Conservation (phyloP, 2,113 vertebrate genomes). For the Clarias macrocephalus region DNA sequence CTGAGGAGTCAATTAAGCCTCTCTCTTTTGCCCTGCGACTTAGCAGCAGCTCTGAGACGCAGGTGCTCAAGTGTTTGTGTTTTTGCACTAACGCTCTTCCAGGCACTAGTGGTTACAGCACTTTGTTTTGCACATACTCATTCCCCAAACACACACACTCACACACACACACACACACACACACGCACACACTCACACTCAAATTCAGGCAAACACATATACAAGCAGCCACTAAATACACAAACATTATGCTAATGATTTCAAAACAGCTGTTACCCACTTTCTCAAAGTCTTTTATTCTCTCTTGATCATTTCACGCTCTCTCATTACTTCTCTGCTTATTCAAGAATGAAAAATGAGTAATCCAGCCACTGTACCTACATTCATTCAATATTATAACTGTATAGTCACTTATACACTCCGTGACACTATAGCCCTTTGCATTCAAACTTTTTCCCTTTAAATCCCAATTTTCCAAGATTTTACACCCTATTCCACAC, state of each 20-base stretch:
- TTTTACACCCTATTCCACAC: neutral
- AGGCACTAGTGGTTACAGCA: slow-evolving; percentile 72
- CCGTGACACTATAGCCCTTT: neutral
- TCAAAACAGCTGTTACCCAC: slow-evolving; percentile 70
- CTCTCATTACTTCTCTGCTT: slow-evolving; percentile 13
- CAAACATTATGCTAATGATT: slow-evolving; percentile 72
- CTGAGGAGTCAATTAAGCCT: slow-evolving; percentile 51
- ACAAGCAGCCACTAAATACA: slow-evolving; percentile 39
- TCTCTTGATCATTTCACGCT: slow-evolving; percentile 15
- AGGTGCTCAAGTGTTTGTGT: slow-evolving; percentile 74
- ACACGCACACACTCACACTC: too few relatives aligned
- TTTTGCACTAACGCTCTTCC: slow-evolving; percentile 71
- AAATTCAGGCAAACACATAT: neutral
- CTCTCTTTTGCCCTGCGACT: slow-evolving; percentile 55
- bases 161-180: neutral
- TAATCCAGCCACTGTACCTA: slow-evolving; percentile 15
- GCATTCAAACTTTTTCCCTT: neutral
- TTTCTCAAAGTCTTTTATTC: slow-evolving; percentile 37
- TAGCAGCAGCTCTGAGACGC: slow-evolving; percentile 62
- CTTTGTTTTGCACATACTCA: slow-evolving; percentile 67
- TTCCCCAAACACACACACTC: slow-evolving; percentile 20
- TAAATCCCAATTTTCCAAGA: neutral
- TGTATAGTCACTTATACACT: neutral
- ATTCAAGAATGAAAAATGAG: slow-evolving; percentile 30
- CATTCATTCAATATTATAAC: slow-evolving; percentile 1